Evolutionary conservation across 2,113 vertebrate species (phyloP).

Genomic region (Mesoclemmys tuberculata): DNA sequence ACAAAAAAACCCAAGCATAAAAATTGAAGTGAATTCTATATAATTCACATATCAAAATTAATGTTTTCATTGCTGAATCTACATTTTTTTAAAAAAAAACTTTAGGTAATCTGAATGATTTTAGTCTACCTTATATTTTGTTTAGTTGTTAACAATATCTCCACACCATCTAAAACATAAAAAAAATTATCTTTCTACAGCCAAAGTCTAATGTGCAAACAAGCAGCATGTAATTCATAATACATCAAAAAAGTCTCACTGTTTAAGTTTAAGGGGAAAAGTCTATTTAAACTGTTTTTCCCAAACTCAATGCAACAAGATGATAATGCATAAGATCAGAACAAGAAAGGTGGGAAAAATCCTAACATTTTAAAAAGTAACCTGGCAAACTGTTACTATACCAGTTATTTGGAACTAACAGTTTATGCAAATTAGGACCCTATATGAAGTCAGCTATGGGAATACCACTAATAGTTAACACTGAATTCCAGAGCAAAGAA

Average conservation of each 20-base stretch:
- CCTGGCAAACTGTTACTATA: background rate
- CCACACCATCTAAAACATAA: background rate
- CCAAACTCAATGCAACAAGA: background rate
- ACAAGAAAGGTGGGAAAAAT: too few species aligned
- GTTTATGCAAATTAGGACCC: background rate
- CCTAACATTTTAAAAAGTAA: too few species aligned
- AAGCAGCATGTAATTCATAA: background rate
- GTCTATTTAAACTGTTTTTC: background rate
- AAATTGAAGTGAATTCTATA: background rate
- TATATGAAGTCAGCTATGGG: background rate
- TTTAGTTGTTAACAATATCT: background rate
- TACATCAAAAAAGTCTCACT: background rate
- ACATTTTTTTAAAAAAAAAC: background rate
- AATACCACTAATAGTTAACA: background rate
- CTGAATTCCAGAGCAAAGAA: background rate
- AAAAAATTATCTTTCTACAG: background rate
- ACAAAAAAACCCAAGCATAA: too few species aligned
- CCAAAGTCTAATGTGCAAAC: fast-evolving
- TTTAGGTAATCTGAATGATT: background rate
- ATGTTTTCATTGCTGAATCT: background rate
- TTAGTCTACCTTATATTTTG: too few species aligned
- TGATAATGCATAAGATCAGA: too few species aligned
- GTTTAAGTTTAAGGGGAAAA: background rate
- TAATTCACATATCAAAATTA: background rate
- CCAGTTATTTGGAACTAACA: background rate